Percentiles rank a stretch among this genome's conserved stretches.
Conservation (phyloP, 1,140 invertebrate genomes). For the Drosophila takahashii region DNA sequence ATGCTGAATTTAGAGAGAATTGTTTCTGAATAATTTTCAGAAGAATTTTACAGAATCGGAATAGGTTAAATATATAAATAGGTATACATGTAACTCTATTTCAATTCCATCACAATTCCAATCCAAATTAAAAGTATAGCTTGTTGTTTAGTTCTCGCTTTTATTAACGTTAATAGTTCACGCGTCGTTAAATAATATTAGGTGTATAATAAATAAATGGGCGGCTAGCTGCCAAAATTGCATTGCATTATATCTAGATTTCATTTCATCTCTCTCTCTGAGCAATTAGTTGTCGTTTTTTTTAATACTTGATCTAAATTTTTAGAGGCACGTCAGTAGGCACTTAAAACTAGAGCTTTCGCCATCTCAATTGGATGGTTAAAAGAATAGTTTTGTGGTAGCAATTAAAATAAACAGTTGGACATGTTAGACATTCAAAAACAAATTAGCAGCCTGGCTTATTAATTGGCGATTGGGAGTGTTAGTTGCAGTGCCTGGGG, state of each 20-base stretch:
- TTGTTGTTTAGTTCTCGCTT: conserved; percentile 25
- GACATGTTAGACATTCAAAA: conserved; percentile 58
- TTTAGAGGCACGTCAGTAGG: conserved; percentile 41
- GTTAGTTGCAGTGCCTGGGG: conserved; percentile 52
- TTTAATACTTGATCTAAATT: conserved; percentile 61
- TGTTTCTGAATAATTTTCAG: neutral
- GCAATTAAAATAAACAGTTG: conserved; percentile 29
- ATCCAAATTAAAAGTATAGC: neutral
- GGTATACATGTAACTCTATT: too few relatives aligned
- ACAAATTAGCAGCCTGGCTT: conserved; percentile 17
- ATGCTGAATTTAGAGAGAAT: neutral
- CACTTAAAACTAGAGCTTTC: conserved; percentile 45
- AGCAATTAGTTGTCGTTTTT: conserved; percentile 36
- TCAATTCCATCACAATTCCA: too few relatives aligned
- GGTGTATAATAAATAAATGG: conserved; percentile 65
- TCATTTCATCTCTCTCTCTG: conserved; percentile 19
- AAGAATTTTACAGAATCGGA: neutral
- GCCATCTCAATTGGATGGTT: conserved; percentile 1
- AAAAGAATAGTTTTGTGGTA: conserved; percentile 28
- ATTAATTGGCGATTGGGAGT: neutral
- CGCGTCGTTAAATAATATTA: conserved; percentile 43
- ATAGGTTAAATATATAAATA: too few relatives aligned
- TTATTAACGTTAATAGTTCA: conserved; percentile 56
- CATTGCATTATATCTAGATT: conserved; percentile 62
- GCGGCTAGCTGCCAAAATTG: conserved; percentile 69